Evolutionary conservation across 1,140 invertebrate genomes (phyloP).

Genomic region (Augochlora pura): DNA sequence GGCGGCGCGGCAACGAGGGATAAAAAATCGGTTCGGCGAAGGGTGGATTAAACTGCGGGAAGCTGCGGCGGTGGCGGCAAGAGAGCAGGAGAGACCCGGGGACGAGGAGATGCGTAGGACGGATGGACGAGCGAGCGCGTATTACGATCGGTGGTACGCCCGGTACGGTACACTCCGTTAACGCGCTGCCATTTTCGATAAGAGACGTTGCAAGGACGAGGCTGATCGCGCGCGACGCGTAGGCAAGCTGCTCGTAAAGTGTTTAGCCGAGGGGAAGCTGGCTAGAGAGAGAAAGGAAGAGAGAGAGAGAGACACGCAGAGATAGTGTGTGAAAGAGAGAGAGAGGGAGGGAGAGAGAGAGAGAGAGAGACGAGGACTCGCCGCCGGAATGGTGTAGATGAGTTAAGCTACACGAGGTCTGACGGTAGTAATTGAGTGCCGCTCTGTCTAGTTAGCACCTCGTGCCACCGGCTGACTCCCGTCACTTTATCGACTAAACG

Average conservation of each 20-base stretch:
- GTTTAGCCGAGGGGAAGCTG: constrained; percentile 77
- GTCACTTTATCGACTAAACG: constrained; percentile 76
- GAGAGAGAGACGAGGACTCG: constrained; percentile 48
- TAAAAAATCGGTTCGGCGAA: neutral
- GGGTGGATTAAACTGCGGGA: neutral
- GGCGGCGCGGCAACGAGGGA: neutral
- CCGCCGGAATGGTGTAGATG: constrained; percentile 63
- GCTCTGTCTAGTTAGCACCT: constrained; percentile 79
- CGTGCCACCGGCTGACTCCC: constrained; percentile 68
- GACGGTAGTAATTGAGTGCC: constrained; percentile 81
- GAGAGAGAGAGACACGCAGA: too few species aligned
- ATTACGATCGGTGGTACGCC: constrained; percentile 26
- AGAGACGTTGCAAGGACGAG: constrained; percentile 74
- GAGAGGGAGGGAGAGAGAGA: too few species aligned
- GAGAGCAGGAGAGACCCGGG: neutral
- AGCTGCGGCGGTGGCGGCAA: neutral
- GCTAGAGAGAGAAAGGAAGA: constrained; percentile 38
- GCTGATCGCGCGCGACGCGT: constrained; percentile 77
- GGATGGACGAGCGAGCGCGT: constrained; percentile 20
- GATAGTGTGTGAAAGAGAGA: too few species aligned
- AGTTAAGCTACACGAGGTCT: constrained; percentile 79
- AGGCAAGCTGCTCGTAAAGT: constrained; percentile 80
- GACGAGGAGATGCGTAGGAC: neutral
- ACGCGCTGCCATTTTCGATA: constrained; percentile 79
- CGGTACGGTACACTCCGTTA: constrained; percentile 68